Conservation (phyloP, 1,140 invertebrate genomes). For the Reticulitermes speratus region DNA sequence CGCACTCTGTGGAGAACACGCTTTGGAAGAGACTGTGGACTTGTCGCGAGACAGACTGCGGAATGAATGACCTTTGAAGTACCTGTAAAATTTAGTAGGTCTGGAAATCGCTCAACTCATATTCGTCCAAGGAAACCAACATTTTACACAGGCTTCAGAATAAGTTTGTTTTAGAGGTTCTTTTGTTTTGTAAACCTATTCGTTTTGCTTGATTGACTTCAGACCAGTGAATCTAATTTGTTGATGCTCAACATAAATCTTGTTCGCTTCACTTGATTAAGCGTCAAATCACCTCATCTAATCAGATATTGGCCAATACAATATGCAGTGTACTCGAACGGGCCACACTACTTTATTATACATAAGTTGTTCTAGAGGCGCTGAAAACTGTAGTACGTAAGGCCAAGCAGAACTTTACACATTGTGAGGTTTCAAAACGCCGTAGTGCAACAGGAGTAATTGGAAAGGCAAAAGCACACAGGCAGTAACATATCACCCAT, state of each 20-base stretch:
- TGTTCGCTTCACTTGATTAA: constrained; percentile 12
- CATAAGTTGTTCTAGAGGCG: too few relatives aligned
- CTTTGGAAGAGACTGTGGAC: too few relatives aligned
- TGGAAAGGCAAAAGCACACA: too few relatives aligned
- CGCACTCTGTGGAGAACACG: too few relatives aligned
- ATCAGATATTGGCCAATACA: constrained; percentile 15
- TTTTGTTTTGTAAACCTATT: constrained; percentile 12
- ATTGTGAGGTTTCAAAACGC: too few relatives aligned
- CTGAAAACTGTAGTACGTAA: too few relatives aligned
- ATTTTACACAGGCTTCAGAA: neutral
- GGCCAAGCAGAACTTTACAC: too few relatives aligned
- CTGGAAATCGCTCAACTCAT: neutral
- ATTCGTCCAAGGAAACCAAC: neutral
- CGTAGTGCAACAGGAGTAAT: too few relatives aligned
- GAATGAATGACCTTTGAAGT: too few relatives aligned
- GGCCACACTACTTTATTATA: neutral
- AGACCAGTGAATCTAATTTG: constrained; percentile 12
- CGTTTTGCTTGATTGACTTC: neutral
- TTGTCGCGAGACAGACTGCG: too few relatives aligned
- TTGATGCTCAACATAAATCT: constrained; percentile 14
- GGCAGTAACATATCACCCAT: too few relatives aligned
- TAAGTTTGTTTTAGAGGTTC: neutral
- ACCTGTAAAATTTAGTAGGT: too few relatives aligned
- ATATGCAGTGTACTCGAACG: neutral
- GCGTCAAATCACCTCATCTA: constrained; percentile 1